Evolutionary conservation across 2,888 invertebrate genomes (phyloP), one percentile per base, ranked within the genome.

Genomic region (Andrena flavipes): DNA sequence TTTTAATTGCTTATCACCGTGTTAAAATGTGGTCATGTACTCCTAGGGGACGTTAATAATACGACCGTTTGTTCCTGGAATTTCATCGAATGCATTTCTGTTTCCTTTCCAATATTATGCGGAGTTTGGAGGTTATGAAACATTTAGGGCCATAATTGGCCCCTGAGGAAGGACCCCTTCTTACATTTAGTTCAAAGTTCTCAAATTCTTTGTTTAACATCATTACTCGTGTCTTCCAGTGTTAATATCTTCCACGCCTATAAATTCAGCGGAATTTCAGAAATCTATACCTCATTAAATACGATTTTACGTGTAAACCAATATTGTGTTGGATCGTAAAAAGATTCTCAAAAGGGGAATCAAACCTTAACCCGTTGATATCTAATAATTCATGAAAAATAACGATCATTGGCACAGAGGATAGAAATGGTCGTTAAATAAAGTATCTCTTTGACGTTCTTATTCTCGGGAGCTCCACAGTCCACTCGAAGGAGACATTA

Each of bases 151-250:
- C 8, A 68, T 23, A n/a, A 68, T 68, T n/a, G n/a, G n/a, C n/a
- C n/a, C n/a, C n/a, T n/a, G 20, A 16, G 30, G 26, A 63, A 16
- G 30, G 54, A 49, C 2, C 8, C 3, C 35, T 51, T 63, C 65
- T 65, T 82, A 69, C 76, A 76, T 65, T 51, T 35, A 26, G 29
- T 76, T 69, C 73, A 59, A 65, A 62, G 49, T 70, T 83, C 54
- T 76, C 59, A 48, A 69, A 64, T 76, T 72, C 64, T 48, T 81
- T 73, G 6, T 30, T 29, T 8, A 35, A 16, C 20, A 23, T 54
- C 26, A 20, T 42, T 20, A 29, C 6, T 42, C 10, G 29, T 20
- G 4, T 26, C n/a, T 23, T 30, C 62, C 20, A 8, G 54, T 10
- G 8, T n/a, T n/a, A n/a, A n/a, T n/a, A n/a, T n/a, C n/a, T n/a